Percentiles rank a stretch among this genome's conserved stretches.
Conservation (phyloP, 2,113 vertebrate species). For the Mobula hypostoma region DNA sequence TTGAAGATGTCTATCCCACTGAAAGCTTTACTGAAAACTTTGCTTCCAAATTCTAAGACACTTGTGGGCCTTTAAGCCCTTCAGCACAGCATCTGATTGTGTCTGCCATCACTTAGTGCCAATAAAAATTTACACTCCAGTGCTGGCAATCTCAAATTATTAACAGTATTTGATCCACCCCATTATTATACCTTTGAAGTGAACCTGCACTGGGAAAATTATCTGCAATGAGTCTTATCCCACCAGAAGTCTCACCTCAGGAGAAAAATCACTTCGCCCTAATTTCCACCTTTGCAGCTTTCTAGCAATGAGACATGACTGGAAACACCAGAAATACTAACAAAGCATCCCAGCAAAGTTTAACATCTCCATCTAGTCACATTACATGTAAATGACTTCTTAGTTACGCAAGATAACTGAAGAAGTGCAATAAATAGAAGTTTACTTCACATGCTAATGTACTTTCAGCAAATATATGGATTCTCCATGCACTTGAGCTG, state of each 20-base stretch:
- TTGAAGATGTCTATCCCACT: neutral
- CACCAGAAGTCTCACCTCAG: neutral
- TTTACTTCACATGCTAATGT: neutral
- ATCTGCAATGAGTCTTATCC: too few species aligned
- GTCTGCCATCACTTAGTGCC: too few species aligned
- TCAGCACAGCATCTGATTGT: neutral
- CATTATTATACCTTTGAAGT: neutral
- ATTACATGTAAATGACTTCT: neutral
- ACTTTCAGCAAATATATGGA: neutral
- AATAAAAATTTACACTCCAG: neutral
- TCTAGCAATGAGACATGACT: neutral
- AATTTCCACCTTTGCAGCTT: neutral
- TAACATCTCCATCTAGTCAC: neutral
- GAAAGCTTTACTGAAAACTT: neutral
- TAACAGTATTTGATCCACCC: neutral
- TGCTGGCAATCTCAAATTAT: neutral
- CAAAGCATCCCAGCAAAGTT: neutral
- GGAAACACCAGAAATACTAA: neutral
- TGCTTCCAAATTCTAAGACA: neutral
- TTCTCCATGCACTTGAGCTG: neutral
- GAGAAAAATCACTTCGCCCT: neutral
- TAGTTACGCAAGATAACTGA: neutral
- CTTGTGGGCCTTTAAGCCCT: neutral
- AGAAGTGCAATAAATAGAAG: neutral
- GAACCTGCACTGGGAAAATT: neutral